Conservation (phyloP, 2,888 invertebrate species). For the Subacronicta megacephala region DNA sequence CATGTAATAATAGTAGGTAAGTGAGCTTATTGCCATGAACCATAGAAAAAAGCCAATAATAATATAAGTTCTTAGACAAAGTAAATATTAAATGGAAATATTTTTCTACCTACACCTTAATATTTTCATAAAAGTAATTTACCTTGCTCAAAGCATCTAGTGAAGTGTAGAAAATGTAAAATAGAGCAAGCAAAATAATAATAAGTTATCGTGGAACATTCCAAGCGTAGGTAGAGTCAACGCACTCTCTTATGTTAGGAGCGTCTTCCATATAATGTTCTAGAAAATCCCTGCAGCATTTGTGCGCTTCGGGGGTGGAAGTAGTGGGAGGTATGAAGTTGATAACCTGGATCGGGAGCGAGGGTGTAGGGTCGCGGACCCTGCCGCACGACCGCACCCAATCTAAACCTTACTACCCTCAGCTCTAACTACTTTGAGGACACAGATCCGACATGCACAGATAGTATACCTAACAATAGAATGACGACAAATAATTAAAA, state of each 20-base stretch:
- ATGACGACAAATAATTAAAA: too few species aligned
- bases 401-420: slow-evolving; percentile 68
- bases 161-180: slow-evolving; percentile 45
- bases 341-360: slow-evolving; percentile 88
- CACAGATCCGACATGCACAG: slow-evolving; percentile 49
- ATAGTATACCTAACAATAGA: slow-evolving; percentile 27
- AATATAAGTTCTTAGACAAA: too few species aligned
- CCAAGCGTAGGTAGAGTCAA: slow-evolving; percentile 74
- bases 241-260: slow-evolving; percentile 81
- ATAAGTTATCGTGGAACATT: slow-evolving; percentile 44
- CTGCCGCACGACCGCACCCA: slow-evolving; percentile 82
- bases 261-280: slow-evolving; percentile 81
- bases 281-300: slow-evolving; percentile 86
- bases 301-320: slow-evolving; percentile 66
- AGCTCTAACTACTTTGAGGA: slow-evolving; percentile 59
- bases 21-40: too few species aligned
- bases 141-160: slow-evolving; percentile 22
- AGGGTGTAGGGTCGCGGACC: slow-evolving; percentile 85
- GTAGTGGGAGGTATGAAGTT: slow-evolving; percentile 74
- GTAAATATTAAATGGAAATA: neutral
- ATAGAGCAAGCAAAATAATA: slow-evolving; percentile 48
- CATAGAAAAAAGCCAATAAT: too few species aligned
- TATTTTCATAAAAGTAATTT: slow-evolving; percentile 38
- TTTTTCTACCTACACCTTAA: slow-evolving; percentile 15
- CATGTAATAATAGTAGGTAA: too few species aligned